Evolutionary conservation across 1,140 invertebrate genomes (phyloP), one percentile per base, ranked within the genome.

Genomic region (Brachionus sp.): DNA sequence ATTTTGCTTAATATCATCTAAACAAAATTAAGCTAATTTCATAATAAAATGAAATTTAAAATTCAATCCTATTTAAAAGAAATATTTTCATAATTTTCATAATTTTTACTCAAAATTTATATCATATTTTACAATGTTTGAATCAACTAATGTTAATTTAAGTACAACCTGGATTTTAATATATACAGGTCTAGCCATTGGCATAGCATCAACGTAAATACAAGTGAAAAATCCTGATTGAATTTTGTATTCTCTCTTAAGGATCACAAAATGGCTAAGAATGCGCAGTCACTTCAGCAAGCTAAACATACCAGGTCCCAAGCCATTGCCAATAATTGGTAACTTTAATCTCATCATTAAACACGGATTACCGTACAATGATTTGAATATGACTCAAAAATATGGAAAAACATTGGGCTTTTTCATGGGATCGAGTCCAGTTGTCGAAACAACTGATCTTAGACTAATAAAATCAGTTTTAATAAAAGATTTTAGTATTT

Each of bases 401-500:
- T 80, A 80, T 62, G 77, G 77, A 12, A 57, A 57, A 25, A 66
- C 62, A 12, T 12, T 80, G 16, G 77, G 77, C 0, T 80, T 33
- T 50, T 80, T 62, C 35, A 35, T 12, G 23, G 80, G 57, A 66
- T 53, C 39, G 29, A 23, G 35, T 10, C 37, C 80, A 10, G 50
- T 53, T 37, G 39, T 82, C 6, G 23, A 62, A 19, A 66, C 50
- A n/a, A 42, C 39, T 82, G 80, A 82, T 68, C 35, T 50, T 1
- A 66, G 25, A 13, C 62, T 82, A 7, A 5, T 82, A 9, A 66
- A 66, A 16, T 66, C 19, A 12, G 9, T 82, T 25, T 57, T 82
- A 29, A 82, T 82, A 1, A 82, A 82, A 82, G 80, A 82, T 19
- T 82, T 66, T 42, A n/a, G 29, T 66, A 6, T 44, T n/a, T 82